Evolutionary conservation across 2,113 vertebrate genomes (phyloP), one percentile per base, ranked within the genome.

Genomic region (Halcyon senegalensis): DNA sequence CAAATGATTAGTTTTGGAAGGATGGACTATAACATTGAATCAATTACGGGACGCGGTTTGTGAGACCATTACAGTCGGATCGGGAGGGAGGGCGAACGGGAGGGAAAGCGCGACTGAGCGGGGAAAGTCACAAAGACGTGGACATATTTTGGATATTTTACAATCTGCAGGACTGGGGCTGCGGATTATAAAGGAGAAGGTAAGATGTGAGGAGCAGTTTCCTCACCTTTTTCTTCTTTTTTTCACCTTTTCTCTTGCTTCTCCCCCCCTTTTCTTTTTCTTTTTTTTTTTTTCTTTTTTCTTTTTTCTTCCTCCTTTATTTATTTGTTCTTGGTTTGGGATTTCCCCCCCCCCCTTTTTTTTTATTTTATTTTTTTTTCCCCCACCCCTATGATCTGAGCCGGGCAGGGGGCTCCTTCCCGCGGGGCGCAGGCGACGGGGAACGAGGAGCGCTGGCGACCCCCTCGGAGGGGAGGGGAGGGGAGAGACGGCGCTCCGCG

Each of bases 21-120:
- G 99, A 99, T 98, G 98, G 98, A 98, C 99, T 99, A 97, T 98
- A 98, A 98, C 98, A 97, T 98, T 98, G 99, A 99, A 99, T 99
- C 99, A 99, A 99, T 99, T 99, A 99, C 99, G 98, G 98, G 98
- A 98, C 98, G 98, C 97, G 96, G 97, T 97, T 98, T 98, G 97
- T 98, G 98, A 97, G 98, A 97, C 98, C 98, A 98, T 97, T 98
- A 93, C 98, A 95, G 96, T 97, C 88, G 92, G 96, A 95, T 51
- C 96, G 96, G 97, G 97, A 98, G 97, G 97, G 96, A 97, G 97
- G 94, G 84, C 85, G 98, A 95, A 66, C 92, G 97, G 96, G 98
- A 94, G 97, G 94, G 96, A 97, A 92, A 93, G 95, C 46, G 67
- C 67, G 94, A 59, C 62, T 90, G 96, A 98, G 98, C 59, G 94